A percentile compares a stretch with the other conserved stretches of the same genome.
These are phyloP conservation scores for Melieria crassipennis DNA, from an alignment of 2,888 invertebrate genomes.

Conservation along the genomic window DNA sequence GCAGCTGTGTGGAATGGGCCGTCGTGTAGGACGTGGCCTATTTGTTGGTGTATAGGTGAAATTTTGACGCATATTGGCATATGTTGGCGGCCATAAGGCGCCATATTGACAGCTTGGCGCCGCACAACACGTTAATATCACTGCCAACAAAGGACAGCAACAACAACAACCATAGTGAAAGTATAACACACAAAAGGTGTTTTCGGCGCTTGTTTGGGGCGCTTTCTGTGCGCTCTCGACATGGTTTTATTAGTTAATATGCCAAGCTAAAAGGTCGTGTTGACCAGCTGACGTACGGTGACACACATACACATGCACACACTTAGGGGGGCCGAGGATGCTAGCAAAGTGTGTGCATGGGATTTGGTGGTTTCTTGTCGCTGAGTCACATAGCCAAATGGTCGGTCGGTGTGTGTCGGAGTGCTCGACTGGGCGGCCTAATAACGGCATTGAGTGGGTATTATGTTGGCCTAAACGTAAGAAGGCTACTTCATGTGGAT, in stretches of 20 bases:
- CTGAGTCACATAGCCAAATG: too few relatives aligned
- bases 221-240: too few relatives aligned
- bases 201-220: not conserved
- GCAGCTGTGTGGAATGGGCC: not conserved
- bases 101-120: constrained; percentile 2
- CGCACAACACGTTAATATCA: constrained; percentile 1
- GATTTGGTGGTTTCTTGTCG: too few relatives aligned
- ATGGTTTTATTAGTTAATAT: constrained; percentile 21
- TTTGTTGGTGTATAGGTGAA: too few relatives aligned
- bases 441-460: constrained; percentile 22
- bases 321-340: too few relatives aligned
- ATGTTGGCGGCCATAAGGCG: not conserved
- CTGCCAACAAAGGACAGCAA: not conserved
- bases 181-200: constrained; percentile 3
- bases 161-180: not conserved
- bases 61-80: not conserved
- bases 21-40: too few relatives aligned
- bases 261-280: not conserved
- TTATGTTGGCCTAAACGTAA: constrained; percentile 28
- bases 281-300: constrained; percentile 14
- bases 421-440: not conserved
- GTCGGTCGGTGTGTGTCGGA: too few relatives aligned
- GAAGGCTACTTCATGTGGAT: constrained; percentile 15
- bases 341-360: too few relatives aligned
- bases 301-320: not conserved